Percentiles rank a stretch among this genome's conserved stretches.
phyloP scores from a whole-genome alignment of 2,113 vertebrate species.

The Tursiops truncatus region DNA sequence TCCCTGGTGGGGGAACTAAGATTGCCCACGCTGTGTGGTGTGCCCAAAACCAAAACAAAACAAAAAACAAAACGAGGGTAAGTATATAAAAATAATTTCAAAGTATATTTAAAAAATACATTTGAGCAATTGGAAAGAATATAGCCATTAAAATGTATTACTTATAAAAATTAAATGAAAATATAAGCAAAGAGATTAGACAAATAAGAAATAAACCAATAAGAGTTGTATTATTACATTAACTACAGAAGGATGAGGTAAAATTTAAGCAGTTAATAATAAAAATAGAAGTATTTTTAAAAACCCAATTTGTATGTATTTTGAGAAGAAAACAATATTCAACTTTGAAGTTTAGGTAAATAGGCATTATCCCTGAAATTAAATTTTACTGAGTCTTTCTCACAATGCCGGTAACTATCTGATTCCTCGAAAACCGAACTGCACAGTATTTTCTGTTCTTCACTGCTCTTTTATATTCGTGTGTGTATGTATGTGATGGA shows the following conservation, averaged over 20 bases:
- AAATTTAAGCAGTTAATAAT: not conserved
- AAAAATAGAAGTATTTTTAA: not conserved
- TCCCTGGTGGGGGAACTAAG: too few relatives aligned
- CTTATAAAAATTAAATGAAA: not conserved
- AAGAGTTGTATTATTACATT: not conserved
- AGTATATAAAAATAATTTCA: not conserved
- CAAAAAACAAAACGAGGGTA: not conserved
- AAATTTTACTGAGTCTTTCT: not conserved
- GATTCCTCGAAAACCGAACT: not conserved
- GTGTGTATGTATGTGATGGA: not conserved
- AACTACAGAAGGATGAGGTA: not conserved
- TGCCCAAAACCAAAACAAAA: too few relatives aligned
- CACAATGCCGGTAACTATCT: not conserved
- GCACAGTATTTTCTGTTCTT: not conserved
- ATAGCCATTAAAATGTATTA: not conserved
- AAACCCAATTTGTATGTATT: not conserved
- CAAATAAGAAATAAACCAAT: not conserved
- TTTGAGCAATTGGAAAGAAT: not conserved
- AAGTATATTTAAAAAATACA: not conserved
- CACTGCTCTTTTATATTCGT: not conserved
- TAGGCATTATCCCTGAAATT: not conserved
- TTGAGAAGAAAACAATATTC: not conserved
- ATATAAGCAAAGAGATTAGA: not conserved
- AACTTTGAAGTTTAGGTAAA: not conserved
- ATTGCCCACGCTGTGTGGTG: fast-evolving